phyloP scores from a whole-genome alignment of 1,140 invertebrate species.

The Drosophila sucinea region DNA sequence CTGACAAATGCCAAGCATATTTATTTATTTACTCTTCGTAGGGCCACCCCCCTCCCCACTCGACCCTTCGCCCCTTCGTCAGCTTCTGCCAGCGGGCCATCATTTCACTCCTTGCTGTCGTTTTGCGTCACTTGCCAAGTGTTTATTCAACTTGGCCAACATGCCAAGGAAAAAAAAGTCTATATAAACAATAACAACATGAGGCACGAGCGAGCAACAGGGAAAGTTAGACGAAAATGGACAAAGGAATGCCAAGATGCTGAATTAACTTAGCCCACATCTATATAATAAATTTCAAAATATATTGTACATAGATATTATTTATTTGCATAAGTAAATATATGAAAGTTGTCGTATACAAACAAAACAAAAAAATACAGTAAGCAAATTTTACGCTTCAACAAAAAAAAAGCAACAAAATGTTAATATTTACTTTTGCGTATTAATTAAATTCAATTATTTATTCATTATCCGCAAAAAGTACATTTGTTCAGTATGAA shows the following conservation, averaged over 20 bases:
- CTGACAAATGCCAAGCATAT: conserved; percentile 79
- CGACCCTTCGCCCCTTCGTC: background rate
- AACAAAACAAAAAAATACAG: background rate
- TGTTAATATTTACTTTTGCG: background rate
- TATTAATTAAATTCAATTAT: conserved; percentile 6
- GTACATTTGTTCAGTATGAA: conserved; percentile 3
- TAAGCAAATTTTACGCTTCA: background rate
- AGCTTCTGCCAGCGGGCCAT: conserved; percentile 26
- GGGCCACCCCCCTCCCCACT: conserved; percentile 21
- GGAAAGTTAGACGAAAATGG: conserved; percentile 1
- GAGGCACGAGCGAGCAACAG: background rate
- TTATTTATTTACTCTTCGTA: conserved; percentile 75
- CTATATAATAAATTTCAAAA: background rate
- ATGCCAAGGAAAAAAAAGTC: conserved; percentile 8
- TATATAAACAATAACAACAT: conserved; percentile 9
- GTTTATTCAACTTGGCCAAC: conserved; percentile 68
- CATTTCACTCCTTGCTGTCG: conserved; percentile 29
- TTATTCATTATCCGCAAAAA: background rate
- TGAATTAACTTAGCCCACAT: conserved; percentile 3
- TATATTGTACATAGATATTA: background rate
- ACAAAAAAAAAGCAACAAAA: background rate
- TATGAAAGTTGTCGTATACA: too few relatives aligned
- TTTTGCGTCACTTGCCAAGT: conserved; percentile 71
- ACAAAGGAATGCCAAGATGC: conserved; percentile 11
- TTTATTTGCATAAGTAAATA: background rate